Base-by-base conservation (phyloP, 2,888 invertebrate genomes). In the Scaptomyza polygonia region DNA sequence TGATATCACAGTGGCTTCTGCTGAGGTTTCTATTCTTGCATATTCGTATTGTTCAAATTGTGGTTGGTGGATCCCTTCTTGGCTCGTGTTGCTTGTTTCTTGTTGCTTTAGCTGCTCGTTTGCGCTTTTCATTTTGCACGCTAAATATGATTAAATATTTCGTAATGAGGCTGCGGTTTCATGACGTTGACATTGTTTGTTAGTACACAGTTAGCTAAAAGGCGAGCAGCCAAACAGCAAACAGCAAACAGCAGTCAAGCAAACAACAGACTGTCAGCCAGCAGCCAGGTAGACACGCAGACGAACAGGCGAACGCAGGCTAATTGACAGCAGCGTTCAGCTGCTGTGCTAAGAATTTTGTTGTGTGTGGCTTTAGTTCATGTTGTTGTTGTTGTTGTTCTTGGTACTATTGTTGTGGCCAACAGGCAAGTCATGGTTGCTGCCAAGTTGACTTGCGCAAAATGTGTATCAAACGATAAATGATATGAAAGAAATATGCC, bases 61-160 rank as follows among this genome's bases (percentile, higher is more conserved):
- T 73, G 78, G 74, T 52, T 18, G n/a, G n/a, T n/a, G n/a, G n/a
- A n/a, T n/a, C n/a, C n/a, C n/a, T n/a, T n/a, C n/a, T n/a, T n/a
- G n/a, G n/a, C n/a, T n/a, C n/a, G n/a, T n/a, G 21, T 21, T 21
- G 21, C 21, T 25, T 8, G 21, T 21, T 21, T 3, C 21, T 25
- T 8, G 25, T 40, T 40, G 32, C 16, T 18, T 2, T 25, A 56
- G 6, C 25, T 12, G 30, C 49, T 34, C 32, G 66, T 49, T 67
- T 69, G 59, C 61, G 56, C 57, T 67, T 62, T 66, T 61, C 63
- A 67, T 73, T 69, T 54, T 58, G 45, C 42, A 42, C 74, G 70
- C 78, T 73, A 87, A 86, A 83, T 83, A 83, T 83, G 82, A 83
- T 83, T 87, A 83, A 83, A 83, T 86, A 83, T 83, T 83, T 86